Conservation (phyloP, 2,888 invertebrate genomes). For the Athalia cordata region DNA sequence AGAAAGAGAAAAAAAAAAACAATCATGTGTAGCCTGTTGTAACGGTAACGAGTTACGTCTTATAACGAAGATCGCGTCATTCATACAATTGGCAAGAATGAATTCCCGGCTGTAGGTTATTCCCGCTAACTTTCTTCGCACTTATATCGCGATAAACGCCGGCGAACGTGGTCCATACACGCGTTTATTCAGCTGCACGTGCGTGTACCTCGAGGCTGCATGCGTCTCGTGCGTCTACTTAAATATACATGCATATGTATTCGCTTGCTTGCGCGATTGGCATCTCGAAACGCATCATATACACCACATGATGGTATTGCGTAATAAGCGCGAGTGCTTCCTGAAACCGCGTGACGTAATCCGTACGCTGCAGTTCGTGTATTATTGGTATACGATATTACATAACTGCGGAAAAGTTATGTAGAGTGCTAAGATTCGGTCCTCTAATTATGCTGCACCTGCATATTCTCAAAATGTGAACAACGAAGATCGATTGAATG, state of each 20-base stretch:
- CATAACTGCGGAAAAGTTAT: not conserved
- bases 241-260: conserved; percentile 7
- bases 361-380: not conserved
- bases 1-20: not conserved
- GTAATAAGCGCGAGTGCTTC: conserved; percentile 24
- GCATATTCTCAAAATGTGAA: too few relatives aligned
- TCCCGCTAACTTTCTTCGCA: conserved; percentile 13
- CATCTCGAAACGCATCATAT: not conserved
- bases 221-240: too few relatives aligned
- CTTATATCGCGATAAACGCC: not conserved
- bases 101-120: not conserved
- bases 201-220: too few relatives aligned
- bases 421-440: too few relatives aligned
- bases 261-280: too few relatives aligned
- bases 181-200: too few relatives aligned
- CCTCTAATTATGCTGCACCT: too few relatives aligned
- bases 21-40: not conserved
- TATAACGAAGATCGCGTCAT: not conserved
- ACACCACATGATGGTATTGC: conserved; percentile 10
- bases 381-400: conserved; percentile 3
- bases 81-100: not conserved
- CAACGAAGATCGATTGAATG: too few relatives aligned
- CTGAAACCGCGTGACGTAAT: conserved; percentile 31
- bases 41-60: not conserved
- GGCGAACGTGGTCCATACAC: not conserved